A percentile compares a stretch with the other conserved stretches of the same genome.
phyloP scores from a whole-genome alignment of 2,113 vertebrate genomes.

The Eleginops maclovinus region DNA sequence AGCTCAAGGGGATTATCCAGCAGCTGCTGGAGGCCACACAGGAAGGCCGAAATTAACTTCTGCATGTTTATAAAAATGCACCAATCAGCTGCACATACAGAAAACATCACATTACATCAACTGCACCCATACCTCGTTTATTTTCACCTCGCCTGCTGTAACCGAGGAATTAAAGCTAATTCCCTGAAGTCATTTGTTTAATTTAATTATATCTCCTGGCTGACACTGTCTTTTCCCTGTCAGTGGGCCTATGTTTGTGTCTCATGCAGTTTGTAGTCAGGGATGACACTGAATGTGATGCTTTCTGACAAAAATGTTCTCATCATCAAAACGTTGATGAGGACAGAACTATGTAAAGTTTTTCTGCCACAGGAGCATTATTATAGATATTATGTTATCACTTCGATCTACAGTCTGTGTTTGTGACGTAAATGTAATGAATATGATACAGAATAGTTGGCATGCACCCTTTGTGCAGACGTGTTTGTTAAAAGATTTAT shows the following conservation, averaged over 20 bases:
- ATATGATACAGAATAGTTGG: background rate
- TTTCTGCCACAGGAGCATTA: background rate
- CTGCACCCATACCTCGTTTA: conserved; percentile 20
- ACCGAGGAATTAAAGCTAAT: conserved; percentile 60
- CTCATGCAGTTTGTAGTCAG: background rate
- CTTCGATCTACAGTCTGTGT: background rate
- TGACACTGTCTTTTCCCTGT: background rate
- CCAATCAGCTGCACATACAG: conserved; percentile 31
- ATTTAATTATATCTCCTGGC: conserved; percentile 38
- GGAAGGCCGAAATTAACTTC: conserved; percentile 69
- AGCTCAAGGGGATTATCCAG: conserved; percentile 77
- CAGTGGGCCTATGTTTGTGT: background rate
- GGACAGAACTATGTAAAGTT: background rate
- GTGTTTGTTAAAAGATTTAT: background rate
- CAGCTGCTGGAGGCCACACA: conserved; percentile 75
- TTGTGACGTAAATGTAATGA: background rate
- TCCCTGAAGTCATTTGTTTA: conserved; percentile 59
- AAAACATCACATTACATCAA: conserved; percentile 31
- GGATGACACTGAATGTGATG: background rate
- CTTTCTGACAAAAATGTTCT: conserved; percentile 11
- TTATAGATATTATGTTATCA: background rate
- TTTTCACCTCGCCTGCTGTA: conserved; percentile 45
- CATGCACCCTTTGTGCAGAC: background rate
- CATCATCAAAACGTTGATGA: conserved; percentile 7
- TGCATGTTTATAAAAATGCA: conserved; percentile 59